A percentile compares a stretch with the other conserved stretches of the same genome.
Conservation (phyloP, 2,797 vertebrate species). For the Buphagus erythrorhynchus region DNA sequence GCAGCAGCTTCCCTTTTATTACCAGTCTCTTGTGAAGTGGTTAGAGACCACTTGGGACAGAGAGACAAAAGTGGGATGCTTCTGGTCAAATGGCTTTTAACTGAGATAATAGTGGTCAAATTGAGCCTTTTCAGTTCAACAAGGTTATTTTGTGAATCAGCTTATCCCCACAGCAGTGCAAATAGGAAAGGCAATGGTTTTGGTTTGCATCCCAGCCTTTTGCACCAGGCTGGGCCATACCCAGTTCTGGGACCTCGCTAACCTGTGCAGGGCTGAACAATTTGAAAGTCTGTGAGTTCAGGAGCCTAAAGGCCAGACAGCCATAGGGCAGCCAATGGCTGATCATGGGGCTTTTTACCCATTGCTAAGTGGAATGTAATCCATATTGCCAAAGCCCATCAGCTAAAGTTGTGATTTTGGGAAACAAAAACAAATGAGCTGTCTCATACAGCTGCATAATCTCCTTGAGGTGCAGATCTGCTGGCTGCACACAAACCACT, state of each 20-base stretch:
- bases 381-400: not conserved
- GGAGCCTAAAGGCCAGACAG: not conserved
- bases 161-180: not conserved
- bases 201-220: not conserved
- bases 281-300: not conserved
- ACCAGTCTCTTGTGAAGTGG: not conserved
- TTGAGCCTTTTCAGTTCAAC: not conserved
- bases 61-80: not conserved
- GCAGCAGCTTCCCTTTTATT: not conserved
- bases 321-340: not conserved
- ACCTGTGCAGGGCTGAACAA: not conserved
- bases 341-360: not conserved
- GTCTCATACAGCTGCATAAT: not conserved
- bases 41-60: not conserved
- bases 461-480: not conserved
- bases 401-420: not conserved
- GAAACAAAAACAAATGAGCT: conserved; percentile 1
- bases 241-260: not conserved
- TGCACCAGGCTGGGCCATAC: not conserved
- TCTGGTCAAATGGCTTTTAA: not conserved
- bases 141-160: not conserved
- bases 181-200: not conserved
- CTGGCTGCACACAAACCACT: not conserved
- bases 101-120: not conserved
- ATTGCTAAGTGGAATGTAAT: not conserved